Base-by-base conservation (phyloP, 1,140 invertebrate species). In the Achroia grisella region DNA sequence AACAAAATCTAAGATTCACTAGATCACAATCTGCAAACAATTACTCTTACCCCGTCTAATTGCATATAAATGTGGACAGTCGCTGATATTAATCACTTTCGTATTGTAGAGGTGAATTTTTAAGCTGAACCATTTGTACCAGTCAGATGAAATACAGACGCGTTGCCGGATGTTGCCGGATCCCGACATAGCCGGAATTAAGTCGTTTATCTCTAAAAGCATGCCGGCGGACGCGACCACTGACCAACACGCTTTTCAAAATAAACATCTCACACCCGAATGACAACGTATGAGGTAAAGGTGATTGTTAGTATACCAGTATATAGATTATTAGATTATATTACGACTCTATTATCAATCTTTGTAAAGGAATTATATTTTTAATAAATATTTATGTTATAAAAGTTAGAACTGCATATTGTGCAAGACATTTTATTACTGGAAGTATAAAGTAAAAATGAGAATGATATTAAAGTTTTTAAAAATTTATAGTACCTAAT, bases 81-180 rank as follows among this genome's bases (percentile, higher is more conserved):
- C 35, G 10, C 17, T 47, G 48, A 44, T 46, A 59, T 53, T 51
- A 63, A 56, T 59, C 33, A 47, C 44, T 36, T 32, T 43, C 44
- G 40, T 37, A 10, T 40, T 14, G 23, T 13, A 37, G 39, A 10
- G 30, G 32, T 35, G 47, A 45, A 46, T 56, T 63, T 63, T 52
- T 52, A 63, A 52, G 50, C 32, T 35, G 17, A 14, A 40, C 44
- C 53, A 52, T 64, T 64, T 56, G 17, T 23, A 23, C 17, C 17
- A 23, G 17, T 23, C 17, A 3, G 17, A 3, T 3, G 17, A 23
- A 23, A 6, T 23, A 23, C 17, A 6, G 17, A 23, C 17, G 17
- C 35, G n/a, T n/a, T n/a, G n/a, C n/a, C n/a, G 14, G 4, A 17
- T 9, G 2, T 17, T 8, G 0, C 14, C 10, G 13, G 4, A 15